Evolutionary conservation across 2,797 vertebrate species (phyloP), one percentile per base, ranked within the genome.

Genomic region (Sebastes melanostomus): DNA sequence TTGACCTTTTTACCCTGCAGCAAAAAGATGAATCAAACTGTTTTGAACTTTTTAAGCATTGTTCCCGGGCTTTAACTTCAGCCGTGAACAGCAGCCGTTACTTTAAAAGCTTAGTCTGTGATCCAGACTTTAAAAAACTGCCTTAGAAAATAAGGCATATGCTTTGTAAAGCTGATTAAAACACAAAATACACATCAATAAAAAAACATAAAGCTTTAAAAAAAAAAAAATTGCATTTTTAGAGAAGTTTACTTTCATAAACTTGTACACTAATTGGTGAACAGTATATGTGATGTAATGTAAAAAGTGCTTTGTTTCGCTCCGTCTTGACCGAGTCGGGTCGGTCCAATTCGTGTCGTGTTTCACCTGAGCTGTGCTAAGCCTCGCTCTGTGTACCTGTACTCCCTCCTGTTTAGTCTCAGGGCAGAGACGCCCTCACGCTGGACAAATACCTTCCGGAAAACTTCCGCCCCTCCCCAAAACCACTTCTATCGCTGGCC

Each of bases 401-500:
- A 60, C n/a, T 86, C 38, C 60, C 82, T 87, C 55, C 67, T 92
- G 91, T 92, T 93, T 93, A 89, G 90, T 92, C 92, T 93, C 77
- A 73, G 66, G 78, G 86, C 82, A 89, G 89, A 86, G 89, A 80
- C 85, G 32, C 89, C 85, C 85, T 91, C 83, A 78, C 84, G 74
- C 77, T 63, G 89, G 88, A 90, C 86, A 92, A 92, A 92, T 90
- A 86, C 89, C 84, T 91, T 87, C 81, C 62, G 78, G 77, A 81
- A 79, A 90, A 87, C 78, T 74, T 87, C 90, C 84, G 77, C 88
- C 81, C 92, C 86, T 91, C 92, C 89, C 80, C 25, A 92, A 90
- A 94, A 91, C 85, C 93, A 93, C 93, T 95, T 95, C 91, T 94
- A 90, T 94, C 86, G 66, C 72, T 12, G 58, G 81, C 60, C 72